Percentiles rank a stretch among this genome's conserved stretches.
Conservation (phyloP, 2,888 invertebrate genomes). For the Eumacrocentrus americanus region DNA sequence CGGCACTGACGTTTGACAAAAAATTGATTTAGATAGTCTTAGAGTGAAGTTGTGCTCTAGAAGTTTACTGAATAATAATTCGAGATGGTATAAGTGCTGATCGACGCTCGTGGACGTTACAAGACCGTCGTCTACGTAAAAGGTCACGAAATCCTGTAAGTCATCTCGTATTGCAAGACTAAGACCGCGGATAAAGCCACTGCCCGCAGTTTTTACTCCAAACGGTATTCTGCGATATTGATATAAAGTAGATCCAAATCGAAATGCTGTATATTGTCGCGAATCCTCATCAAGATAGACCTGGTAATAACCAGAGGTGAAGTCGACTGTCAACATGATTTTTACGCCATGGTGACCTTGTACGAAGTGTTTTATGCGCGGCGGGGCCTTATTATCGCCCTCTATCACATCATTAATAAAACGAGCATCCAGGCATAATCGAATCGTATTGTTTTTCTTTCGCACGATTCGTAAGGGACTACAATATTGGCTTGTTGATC, state of each 20-base stretch:
- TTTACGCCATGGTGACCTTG: constrained; percentile 31
- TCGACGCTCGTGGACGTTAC: constrained; percentile 35
- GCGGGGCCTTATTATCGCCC: constrained; percentile 43
- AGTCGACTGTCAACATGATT: constrained; percentile 36
- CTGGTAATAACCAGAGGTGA: constrained; percentile 37
- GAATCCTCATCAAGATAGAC: constrained; percentile 26
- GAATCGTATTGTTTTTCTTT: constrained; percentile 45
- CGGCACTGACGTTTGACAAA: constrained; percentile 35
- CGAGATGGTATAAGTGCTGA: constrained; percentile 37
- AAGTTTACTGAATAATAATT: constrained; percentile 33
- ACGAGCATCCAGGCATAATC: constrained; percentile 49
- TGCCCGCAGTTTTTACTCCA: constrained; percentile 43
- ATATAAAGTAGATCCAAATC: constrained; percentile 30
- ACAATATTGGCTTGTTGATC: constrained; percentile 39
- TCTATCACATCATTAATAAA: constrained; percentile 45
- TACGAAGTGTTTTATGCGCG: constrained; percentile 35
- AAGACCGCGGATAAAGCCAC: constrained; percentile 40
- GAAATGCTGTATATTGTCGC: constrained; percentile 34
- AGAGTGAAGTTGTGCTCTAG: constrained; percentile 28
- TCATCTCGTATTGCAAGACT: constrained; percentile 38
- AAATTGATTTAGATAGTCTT: constrained; percentile 38
- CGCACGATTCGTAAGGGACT: constrained; percentile 45
- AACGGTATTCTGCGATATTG: constrained; percentile 43
- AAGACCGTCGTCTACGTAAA: constrained; percentile 31
- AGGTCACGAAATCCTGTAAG: too few species aligned